A percentile compares a stretch with the other conserved stretches of the same genome.
Evolutionary conservation across 2,113 vertebrate species (phyloP).

Genomic region (Periophthalmus modestus): DNA sequence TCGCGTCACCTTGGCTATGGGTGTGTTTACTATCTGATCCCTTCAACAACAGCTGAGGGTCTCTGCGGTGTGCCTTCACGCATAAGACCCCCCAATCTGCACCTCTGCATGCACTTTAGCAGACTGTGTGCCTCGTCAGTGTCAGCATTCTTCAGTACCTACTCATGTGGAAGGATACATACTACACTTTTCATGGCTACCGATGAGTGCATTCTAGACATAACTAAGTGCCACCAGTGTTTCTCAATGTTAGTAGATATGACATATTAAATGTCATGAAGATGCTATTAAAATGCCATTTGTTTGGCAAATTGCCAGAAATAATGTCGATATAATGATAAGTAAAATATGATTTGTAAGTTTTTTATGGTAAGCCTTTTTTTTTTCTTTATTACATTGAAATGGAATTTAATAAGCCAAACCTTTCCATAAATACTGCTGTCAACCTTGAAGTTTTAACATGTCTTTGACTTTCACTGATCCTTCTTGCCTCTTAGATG

Average conservation of each 20-base stretch:
- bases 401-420: not conserved
- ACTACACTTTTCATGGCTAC: slow-evolving; percentile 2
- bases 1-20: slow-evolving; percentile 58
- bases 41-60: slow-evolving; percentile 62
- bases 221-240: slow-evolving; percentile 19
- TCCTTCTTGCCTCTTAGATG: slow-evolving; percentile 33
- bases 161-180: slow-evolving; percentile 19
- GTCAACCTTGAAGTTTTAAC: slow-evolving; percentile 11
- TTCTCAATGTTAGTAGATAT: slow-evolving; percentile 41
- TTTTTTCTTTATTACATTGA: not conserved
- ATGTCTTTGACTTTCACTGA: slow-evolving; percentile 60
- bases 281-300: not conserved
- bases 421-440: not conserved
- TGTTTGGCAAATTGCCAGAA: not conserved
- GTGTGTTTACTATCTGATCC: slow-evolving; percentile 59
- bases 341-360: not conserved
- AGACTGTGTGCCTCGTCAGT: slow-evolving; percentile 12
- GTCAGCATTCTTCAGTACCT: slow-evolving; percentile 9
- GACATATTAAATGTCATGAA: not conserved
- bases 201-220: slow-evolving; percentile 27
- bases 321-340: not conserved
- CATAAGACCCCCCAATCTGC: slow-evolving; percentile 53
- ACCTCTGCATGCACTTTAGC: slow-evolving; percentile 21
- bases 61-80: slow-evolving; percentile 28
- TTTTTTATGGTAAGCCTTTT: not conserved